Base-by-base conservation (phyloP, 2,888 invertebrate species). In the Orchesellides sinensis region DNA sequence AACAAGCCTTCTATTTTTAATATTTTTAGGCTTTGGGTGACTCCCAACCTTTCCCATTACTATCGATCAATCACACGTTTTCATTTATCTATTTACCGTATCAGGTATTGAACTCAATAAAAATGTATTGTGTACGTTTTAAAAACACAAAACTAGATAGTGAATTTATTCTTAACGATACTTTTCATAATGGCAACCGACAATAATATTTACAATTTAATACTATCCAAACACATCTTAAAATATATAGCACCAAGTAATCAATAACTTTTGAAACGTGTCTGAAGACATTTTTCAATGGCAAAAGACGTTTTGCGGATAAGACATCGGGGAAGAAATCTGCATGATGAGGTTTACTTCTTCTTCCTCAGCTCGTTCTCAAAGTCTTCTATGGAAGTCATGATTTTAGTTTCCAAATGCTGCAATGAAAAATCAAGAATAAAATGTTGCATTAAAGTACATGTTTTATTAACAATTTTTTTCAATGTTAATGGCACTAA, bases 291-390 rank as follows among this genome's bases (percentile, higher is more conserved):
- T 47, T 17, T 27, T 40, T 40, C 23, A 23, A n/a, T 17, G 17
- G 3, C 8, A 17, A 40, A 40, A 40, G 21, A 21, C 17, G 1
- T 2, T 0, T 21, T 21, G 23, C 23, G n/a, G n/a, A n/a, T n/a
- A n/a, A n/a, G n/a, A n/a, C n/a, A n/a, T n/a, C n/a, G n/a, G n/a
- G n/a, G n/a, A n/a, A n/a, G n/a, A n/a, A n/a, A n/a, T n/a, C n/a
- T n/a, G n/a, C n/a, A n/a, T n/a, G n/a, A n/a, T n/a, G n/a, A n/a
- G n/a, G n/a, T 12, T 65, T 54, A 74, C 27, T 74, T 74, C 49
- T 75, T 75, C 56, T 74, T 74, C 40, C 66, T 75, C 54, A 75
- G 45, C 29, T 75, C 75, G 35, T 75, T 75, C 56, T 75, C 75
- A 32, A 14, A 75, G 14, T 54, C 66, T 12, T 35, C 65, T 25